Evolutionary conservation across 2,113 vertebrate genomes (phyloP).

Genomic region (Xiphophorus couchianus): DNA sequence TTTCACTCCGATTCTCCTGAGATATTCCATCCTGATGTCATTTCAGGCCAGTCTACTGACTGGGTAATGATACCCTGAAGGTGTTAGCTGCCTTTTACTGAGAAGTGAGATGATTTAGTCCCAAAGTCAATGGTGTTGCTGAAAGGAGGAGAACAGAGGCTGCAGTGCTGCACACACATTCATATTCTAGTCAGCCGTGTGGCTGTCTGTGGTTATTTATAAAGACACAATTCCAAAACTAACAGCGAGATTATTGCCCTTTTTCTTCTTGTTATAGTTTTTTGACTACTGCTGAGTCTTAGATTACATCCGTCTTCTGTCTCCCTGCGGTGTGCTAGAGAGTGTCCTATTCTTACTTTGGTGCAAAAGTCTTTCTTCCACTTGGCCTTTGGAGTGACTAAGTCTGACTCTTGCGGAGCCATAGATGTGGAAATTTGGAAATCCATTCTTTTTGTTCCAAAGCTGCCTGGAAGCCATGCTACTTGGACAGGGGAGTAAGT

Average conservation of each 20-base stretch:
- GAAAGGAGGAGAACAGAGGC: constrained; percentile 91
- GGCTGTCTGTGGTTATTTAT: constrained; percentile 7
- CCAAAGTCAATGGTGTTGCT: constrained; percentile 82
- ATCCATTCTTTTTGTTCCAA: constrained; percentile 89
- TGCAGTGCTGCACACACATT: constrained; percentile 93
- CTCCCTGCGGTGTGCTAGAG: neutral
- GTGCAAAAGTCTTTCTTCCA: constrained; percentile 96
- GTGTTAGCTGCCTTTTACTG: constrained; percentile 88
- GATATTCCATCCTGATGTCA: constrained; percentile 20
- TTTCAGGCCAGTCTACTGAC: constrained; percentile 87
- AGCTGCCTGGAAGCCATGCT: constrained; percentile 91
- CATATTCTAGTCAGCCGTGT: constrained; percentile 92
- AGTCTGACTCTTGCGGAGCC: constrained; percentile 88
- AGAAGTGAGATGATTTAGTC: constrained; percentile 82
- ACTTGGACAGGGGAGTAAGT: constrained; percentile 99
- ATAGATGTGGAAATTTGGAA: constrained; percentile 88
- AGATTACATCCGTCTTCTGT: neutral
- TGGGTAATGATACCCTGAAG: constrained; percentile 90
- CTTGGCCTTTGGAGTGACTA: constrained; percentile 93
- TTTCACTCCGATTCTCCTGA: neutral
- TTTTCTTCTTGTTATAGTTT: neutral
- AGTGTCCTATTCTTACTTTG: constrained; percentile 22
- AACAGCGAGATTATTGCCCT: neutral
- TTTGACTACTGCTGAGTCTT: neutral
- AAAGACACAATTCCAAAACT: neutral